Evolutionary conservation across 2,797 vertebrate genomes (phyloP).

Genomic region (Sebastes matsubarae): DNA sequence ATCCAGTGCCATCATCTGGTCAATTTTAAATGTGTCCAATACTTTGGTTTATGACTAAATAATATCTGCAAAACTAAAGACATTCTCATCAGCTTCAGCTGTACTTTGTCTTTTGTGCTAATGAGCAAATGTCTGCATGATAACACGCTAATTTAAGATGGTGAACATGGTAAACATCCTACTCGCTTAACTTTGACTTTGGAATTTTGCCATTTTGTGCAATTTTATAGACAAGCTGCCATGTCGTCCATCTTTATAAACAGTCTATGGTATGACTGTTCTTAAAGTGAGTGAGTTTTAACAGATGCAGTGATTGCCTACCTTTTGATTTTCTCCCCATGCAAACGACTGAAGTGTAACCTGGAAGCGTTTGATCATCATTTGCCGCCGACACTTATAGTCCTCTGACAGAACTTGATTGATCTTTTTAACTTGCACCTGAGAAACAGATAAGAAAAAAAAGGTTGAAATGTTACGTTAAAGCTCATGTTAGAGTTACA

Average conservation of each 20-base stretch:
- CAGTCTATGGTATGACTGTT: background rate
- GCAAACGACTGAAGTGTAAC: conserved; percentile 89
- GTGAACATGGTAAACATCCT: background rate
- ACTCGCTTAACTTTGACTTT: background rate
- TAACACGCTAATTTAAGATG: background rate
- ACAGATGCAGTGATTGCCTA: conserved; percentile 43
- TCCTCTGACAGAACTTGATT: conserved; percentile 76
- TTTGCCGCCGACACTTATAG: conserved; percentile 84
- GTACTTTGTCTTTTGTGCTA: background rate
- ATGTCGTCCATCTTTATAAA: no score
- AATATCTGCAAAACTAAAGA: background rate
- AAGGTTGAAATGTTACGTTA: background rate
- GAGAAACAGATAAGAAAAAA: background rate
- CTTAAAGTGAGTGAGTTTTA: background rate
- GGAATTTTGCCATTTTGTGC: background rate
- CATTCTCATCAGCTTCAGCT: background rate
- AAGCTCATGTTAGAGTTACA: background rate
- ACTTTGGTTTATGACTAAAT: background rate
- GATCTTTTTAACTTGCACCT: conserved; percentile 70
- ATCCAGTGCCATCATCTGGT: background rate
- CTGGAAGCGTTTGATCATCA: conserved; percentile 89
- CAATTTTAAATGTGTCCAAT: background rate
- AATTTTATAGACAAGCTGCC: background rate
- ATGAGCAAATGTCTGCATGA: background rate
- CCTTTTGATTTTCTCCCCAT: conserved; percentile 89